phyloP scores from a whole-genome alignment of 2,888 invertebrate species.

The Noctuana brunneofusca region DNA sequence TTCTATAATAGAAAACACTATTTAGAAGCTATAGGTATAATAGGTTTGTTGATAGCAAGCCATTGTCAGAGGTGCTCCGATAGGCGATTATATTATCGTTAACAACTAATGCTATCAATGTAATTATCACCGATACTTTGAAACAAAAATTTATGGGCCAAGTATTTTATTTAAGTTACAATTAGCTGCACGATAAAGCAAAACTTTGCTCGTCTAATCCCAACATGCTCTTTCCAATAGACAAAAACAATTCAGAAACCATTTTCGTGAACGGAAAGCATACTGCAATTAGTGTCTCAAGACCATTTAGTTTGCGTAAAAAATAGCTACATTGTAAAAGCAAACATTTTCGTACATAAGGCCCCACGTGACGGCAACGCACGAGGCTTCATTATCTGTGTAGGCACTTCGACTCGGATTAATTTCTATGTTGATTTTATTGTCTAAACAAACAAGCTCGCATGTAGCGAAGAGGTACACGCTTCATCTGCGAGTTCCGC shows the following conservation, averaged over 20 bases:
- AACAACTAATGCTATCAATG: slow-evolving; percentile 1
- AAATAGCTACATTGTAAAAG: not conserved
- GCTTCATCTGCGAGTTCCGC: slow-evolving; percentile 6
- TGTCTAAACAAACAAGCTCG: slow-evolving; percentile 18
- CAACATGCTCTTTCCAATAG: not conserved
- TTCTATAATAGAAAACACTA: not conserved
- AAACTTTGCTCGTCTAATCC: not conserved
- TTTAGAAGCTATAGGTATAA: not conserved
- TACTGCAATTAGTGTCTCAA: not conserved
- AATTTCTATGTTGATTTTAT: slow-evolving; percentile 17
- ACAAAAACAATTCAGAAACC: not conserved
- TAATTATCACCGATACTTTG: not conserved
- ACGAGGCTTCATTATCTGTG: slow-evolving; percentile 8
- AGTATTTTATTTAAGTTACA: too few relatives aligned
- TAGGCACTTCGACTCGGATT: slow-evolving; percentile 11
- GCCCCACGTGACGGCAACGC: slow-evolving; percentile 5
- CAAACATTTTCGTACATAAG: slow-evolving; percentile 9
- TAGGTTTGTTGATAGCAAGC: not conserved
- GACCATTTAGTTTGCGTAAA: not conserved
- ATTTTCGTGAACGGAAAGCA: not conserved
- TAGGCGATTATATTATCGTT: not conserved
- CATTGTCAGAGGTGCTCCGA: not conserved
- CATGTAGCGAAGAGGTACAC: not conserved
- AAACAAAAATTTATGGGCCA: too few relatives aligned
- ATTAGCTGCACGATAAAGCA: not conserved